Evolutionary conservation across 1,140 invertebrate species (phyloP).

Genomic region (Drosophila repletoides): DNA sequence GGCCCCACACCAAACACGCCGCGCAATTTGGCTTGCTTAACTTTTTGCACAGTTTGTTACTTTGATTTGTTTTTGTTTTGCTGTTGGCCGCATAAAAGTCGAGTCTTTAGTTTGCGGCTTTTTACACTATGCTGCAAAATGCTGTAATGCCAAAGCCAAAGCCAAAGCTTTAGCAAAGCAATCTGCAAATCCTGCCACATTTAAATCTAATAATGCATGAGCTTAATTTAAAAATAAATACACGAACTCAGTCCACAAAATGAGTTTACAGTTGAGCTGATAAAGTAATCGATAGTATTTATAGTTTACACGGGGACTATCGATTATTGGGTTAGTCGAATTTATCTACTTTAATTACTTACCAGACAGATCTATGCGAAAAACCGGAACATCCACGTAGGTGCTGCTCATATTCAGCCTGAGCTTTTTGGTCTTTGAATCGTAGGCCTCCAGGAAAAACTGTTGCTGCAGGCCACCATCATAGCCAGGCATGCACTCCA

Average conservation of each 20-base stretch:
- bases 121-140: constrained; percentile 47
- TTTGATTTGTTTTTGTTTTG: constrained; percentile 78
- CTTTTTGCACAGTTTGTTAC: constrained; percentile 78
- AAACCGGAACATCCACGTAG: constrained; percentile 85
- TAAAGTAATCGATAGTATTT: too few relatives aligned
- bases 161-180: constrained; percentile 42
- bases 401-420: constrained; percentile 86
- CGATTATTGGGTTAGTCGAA: constrained; percentile 7
- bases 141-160: constrained; percentile 55
- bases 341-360: constrained; percentile 10
- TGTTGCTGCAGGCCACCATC: constrained; percentile 92
- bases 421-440: constrained; percentile 87
- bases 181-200: constrained; percentile 71
- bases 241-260: constrained; percentile 17
- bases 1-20: constrained; percentile 40
- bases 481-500: constrained; percentile 84
- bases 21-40: constrained; percentile 76
- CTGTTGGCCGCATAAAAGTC: constrained; percentile 65
- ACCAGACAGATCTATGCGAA: constrained; percentile 85
- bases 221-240: constrained; percentile 52
- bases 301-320: too few relatives aligned
- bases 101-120: constrained; percentile 77
- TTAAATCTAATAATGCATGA: constrained; percentile 71
- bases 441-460: constrained; percentile 91
- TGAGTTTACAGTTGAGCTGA: too few relatives aligned